Base-by-base conservation (phyloP, 2,888 invertebrate genomes). In the Monoplex corrugatus region DNA sequence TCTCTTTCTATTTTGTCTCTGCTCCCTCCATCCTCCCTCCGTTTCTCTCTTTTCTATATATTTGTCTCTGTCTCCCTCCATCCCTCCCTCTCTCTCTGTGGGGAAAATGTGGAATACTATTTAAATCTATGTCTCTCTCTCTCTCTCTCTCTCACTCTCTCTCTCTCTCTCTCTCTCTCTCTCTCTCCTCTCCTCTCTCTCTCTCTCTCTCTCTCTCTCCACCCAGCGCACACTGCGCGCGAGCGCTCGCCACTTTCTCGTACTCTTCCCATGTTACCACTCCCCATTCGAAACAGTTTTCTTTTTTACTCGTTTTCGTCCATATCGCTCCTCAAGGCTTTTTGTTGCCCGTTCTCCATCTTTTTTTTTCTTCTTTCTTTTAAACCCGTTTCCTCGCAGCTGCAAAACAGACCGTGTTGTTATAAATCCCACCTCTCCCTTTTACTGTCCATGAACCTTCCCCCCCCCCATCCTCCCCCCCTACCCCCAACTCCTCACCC, bases 381-480 rank as follows among this genome's bases (percentile, higher is more conserved):
- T n/a, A 50, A 50, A 50, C 13, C n/a, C 32, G 78, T 40, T 35
- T 8, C 28, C 43, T 80, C 43, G 50, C 84, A 84, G 84, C 45
- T 84, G 84, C 86, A 68, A 86, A 68, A 68, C 86, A 86, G 86
- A 68, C 32, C 68, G n/a, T 86, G 86, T 63, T 35, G 68, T 68
- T n/a, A 86, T 68, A 43, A 43, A 13, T 13, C 23, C 2, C 68
- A 68, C 1, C 68, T 23, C 19, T 38, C 80, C 43, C 19, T 75
- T 35, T 75, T 28, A 0, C 43, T 6, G 2, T 80, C 80, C 28
- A 35, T 3, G 23, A 19, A 19, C 43, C 40, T 43, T 38, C 6
- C 1, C 28, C 43, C 40, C 80, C 43, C 3, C 35, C 75, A 35
- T 35, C 13, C 35, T 19, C 75, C 57, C 57, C 57, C 57, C 57